Evolutionary conservation across 1,140 invertebrate species (phyloP), one percentile per base, ranked within the genome.

Genomic region (Zaprionus gabonicus): DNA sequence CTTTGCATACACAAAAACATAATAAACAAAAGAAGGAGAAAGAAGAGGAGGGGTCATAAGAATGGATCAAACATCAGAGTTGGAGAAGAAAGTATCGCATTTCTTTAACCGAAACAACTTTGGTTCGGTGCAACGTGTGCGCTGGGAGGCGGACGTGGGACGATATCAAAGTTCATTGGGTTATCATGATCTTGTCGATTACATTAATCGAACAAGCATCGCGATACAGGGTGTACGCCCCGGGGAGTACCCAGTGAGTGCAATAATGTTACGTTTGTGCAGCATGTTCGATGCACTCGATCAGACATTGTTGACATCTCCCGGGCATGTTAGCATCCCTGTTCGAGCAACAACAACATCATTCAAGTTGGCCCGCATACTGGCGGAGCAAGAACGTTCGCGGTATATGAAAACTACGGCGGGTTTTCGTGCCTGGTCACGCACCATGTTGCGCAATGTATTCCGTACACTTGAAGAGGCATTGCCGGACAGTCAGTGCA

Each of bases 191-290:
- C 63, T 88, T 25, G 56, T 76, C 28, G 44, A 69, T 6, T 88
- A 74, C 13, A 58, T 88, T 13, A 79, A 70, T 23, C 36, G 51
- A 1, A 78, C 77, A 12, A 81, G 81, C 34, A 58, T 38, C 0
- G 55, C 59, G 1, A 76, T 88, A 10, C 84, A 88, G 59, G 85
- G 85, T 9, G 23, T 90, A 0, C 34, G 27, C 1, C 7, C 17
- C 1, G 27, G 23, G 7, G 7, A 25, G 13, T 81, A 69, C 64
- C 68, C 75, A 0, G 66, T 90, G 4, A 76, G 78, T 41, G 5
- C 31, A 0, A 73, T 49, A 9, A 76, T 88, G 7, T 20, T 0
- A 0, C 55, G 59, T 7, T 34, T 88, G 9, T 56, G 66, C 28
- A 6, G 25, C 7, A 76, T 88, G 10, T 79, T 88, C 41, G 81